Evolutionary conservation across 2,888 invertebrate species (phyloP), one percentile per base, ranked within the genome.

Genomic region (Rotaria sp.): DNA sequence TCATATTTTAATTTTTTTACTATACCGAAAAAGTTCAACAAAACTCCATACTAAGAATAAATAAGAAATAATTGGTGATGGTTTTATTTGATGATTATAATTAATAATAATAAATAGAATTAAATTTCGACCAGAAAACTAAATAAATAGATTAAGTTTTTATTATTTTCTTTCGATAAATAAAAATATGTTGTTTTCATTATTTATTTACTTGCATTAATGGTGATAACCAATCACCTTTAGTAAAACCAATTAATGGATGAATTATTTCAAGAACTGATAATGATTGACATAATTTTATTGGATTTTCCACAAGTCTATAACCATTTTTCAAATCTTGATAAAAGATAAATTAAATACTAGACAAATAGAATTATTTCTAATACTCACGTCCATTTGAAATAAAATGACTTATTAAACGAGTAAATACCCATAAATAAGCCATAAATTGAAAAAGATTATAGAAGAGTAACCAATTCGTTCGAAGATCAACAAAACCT

Each of bases 261-360:
- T 97, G 96, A 92, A 96, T 92, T 0, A 96, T 94, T 92, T 97
- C 97, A 87, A 97, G 90, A 89, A 94, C 94, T 91, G 96, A 95
- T 89, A 95, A 91, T 2, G 95, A 90, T 89, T 96, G 96, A 57
- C 95, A 93, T n/a, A 90, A 86, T 89, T 90, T 90, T 86, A 91
- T 84, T 87, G 90, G 90, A n/a, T 88, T 87, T 45, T 90, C 90
- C 21, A 90, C 89, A 24, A 87, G 84, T 84, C 89, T 89, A 89
- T 80, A 80, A 80, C 45, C 80, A 26, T 80, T 80, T 26, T n/a
- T 24, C 0, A 80, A n/a, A 80, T 80, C 80, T 80, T n/a, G 30
- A 67, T 15, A 10, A 10, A 24, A 75, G 24, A 21, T 11, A 41
- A n/a, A 26, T 26, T 3, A 15, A 0, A 21, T 45, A n/a, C 45